Conservation (phyloP, 1,140 invertebrate species). For the Medauroidea extradentata region DNA sequence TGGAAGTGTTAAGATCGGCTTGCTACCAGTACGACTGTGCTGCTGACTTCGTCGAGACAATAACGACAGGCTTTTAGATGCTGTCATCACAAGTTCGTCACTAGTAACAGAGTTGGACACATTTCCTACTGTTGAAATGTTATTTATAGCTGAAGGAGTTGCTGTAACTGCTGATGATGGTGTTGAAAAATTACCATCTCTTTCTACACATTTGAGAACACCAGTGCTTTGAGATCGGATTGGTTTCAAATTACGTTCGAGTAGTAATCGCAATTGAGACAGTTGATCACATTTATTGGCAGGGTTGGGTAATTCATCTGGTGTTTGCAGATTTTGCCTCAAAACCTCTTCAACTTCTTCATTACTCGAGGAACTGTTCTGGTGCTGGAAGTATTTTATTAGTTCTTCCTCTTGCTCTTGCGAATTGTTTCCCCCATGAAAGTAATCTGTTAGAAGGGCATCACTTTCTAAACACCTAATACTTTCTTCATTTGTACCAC, state of each 20-base stretch:
- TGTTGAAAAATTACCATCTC: too few relatives aligned
- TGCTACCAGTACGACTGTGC: neutral
- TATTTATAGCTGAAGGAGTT: constrained; percentile 4
- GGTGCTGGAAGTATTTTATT: constrained; percentile 69
- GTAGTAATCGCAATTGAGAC: constrained; percentile 63
- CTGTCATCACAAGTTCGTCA: neutral
- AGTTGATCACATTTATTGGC: constrained; percentile 54
- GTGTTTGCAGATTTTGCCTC: constrained; percentile 37
- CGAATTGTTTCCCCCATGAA: constrained; percentile 64
- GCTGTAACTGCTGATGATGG: neutral
- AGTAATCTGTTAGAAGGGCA: constrained; percentile 68
- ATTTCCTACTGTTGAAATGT: too few relatives aligned
- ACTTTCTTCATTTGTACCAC: constrained; percentile 1
- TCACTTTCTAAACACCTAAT: constrained; percentile 57
- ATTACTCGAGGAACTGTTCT: constrained; percentile 19
- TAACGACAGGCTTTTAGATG: constrained; percentile 12
- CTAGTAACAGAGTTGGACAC: too few relatives aligned
- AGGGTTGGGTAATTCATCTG: constrained; percentile 38
- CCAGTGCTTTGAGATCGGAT: constrained; percentile 18
- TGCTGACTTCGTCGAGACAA: constrained; percentile 18
- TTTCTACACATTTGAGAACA: too few relatives aligned
- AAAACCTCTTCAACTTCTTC: constrained; percentile 15
- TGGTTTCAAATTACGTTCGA: constrained; percentile 62
- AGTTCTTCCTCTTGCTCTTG: constrained; percentile 76
- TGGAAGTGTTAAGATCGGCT: neutral